A percentile compares a stretch with the other conserved stretches of the same genome.
These are phyloP conservation scores for Sebastes oblongus DNA, from an alignment of 2,797 vertebrate genomes.

Conservation along the genomic window DNA sequence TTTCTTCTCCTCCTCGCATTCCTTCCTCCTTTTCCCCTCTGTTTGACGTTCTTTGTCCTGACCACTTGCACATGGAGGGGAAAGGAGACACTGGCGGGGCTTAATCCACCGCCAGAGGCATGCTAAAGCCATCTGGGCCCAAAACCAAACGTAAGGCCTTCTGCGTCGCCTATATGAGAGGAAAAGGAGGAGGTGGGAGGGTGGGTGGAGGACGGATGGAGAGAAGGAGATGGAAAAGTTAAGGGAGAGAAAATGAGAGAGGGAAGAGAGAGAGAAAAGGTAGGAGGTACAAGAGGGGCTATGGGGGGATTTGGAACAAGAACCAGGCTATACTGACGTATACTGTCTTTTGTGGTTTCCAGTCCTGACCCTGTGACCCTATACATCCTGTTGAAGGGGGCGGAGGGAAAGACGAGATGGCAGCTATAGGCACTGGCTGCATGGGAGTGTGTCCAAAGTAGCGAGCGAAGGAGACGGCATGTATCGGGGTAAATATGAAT, in stretches of 20 bases:
- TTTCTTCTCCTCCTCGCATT: conserved; percentile 41
- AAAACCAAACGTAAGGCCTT: conserved; percentile 71
- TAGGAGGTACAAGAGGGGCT: conserved; percentile 53
- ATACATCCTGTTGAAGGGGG: conserved; percentile 74
- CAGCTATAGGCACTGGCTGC: conserved; percentile 55
- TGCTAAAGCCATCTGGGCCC: conserved; percentile 79
- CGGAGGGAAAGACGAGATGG: conserved; percentile 64
- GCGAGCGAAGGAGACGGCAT: neutral
- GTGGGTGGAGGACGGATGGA: neutral
- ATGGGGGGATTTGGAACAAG: conserved; percentile 60
- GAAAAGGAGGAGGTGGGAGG: neutral
- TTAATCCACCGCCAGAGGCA: conserved; percentile 79
- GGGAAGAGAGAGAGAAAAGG: conserved; percentile 35
- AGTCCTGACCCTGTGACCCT: conserved; percentile 73
- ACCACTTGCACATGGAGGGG: conserved; percentile 79
- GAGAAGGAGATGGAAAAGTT: conserved; percentile 59
- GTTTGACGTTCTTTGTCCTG: conserved; percentile 83
- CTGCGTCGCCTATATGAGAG: conserved; percentile 54
- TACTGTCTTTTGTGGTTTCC: conserved; percentile 76
- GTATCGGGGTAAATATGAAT: conserved; percentile 14
- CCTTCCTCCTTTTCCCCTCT: conserved; percentile 60
- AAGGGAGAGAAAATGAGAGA: conserved; percentile 31
- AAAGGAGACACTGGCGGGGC: conserved; percentile 75
- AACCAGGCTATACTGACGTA: conserved; percentile 70
- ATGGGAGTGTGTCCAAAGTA: conserved; percentile 3